These are phyloP conservation scores for Villa cingulata DNA, from an alignment of 2,888 invertebrate species.

Conservation along the genomic window DNA sequence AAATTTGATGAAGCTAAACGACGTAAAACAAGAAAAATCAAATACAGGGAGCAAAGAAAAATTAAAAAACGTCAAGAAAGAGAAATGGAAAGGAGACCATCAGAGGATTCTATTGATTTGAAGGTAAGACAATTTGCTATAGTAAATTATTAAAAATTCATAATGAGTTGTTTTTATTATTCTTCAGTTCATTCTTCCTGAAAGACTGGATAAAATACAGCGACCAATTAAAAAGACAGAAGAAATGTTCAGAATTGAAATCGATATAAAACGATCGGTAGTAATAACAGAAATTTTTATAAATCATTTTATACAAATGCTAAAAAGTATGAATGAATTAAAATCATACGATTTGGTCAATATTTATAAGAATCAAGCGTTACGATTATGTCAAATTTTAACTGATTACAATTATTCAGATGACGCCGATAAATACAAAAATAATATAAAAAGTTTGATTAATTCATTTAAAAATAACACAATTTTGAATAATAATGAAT, in stretches of 20 bases:
- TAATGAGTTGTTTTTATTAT: not conserved
- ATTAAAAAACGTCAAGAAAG: conserved; percentile 19
- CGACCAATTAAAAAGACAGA: conserved; percentile 3
- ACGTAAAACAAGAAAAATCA: conserved; percentile 34
- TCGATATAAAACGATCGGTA: conserved; percentile 48
- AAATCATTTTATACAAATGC: conserved; percentile 56
- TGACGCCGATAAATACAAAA: conserved; percentile 41
- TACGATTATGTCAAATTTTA: conserved; percentile 47
- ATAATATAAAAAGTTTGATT: conserved; percentile 13
- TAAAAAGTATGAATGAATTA: conserved; percentile 48
- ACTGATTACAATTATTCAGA: conserved; percentile 43
- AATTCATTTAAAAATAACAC: conserved; percentile 35
- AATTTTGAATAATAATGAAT: conserved; percentile 39
- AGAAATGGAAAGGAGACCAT: conserved; percentile 27
- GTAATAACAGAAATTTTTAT: conserved; percentile 56
- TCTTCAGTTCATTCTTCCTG: conserved; percentile 20
- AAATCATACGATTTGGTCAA: conserved; percentile 47
- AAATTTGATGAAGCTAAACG: conserved; percentile 41
- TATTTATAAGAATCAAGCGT: conserved; percentile 57
- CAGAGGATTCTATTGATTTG: conserved; percentile 41
- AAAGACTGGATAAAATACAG: conserved; percentile 15
- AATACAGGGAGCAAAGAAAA: conserved; percentile 22
- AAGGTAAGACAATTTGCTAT: conserved; percentile 34
- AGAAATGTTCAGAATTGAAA: conserved; percentile 24
- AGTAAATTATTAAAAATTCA: conserved; percentile 4